Conservation (phyloP, 2,113 vertebrate species). For the Chlorodrepanis virens region DNA sequence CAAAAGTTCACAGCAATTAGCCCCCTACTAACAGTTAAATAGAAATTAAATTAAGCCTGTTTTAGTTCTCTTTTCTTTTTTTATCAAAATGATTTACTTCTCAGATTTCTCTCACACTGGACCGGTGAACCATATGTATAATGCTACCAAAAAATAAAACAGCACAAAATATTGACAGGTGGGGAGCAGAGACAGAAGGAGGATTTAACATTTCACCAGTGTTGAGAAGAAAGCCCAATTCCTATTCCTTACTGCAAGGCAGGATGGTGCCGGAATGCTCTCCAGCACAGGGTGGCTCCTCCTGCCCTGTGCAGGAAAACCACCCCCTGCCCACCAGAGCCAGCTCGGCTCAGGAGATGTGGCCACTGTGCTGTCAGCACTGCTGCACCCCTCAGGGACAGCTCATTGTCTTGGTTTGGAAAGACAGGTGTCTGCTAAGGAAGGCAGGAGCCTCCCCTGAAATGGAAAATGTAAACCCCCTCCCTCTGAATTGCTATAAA, state of each 20-base stretch:
- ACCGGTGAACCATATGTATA: not conserved
- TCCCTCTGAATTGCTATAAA: no score
- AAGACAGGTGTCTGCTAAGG: no score
- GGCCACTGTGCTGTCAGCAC: not conserved
- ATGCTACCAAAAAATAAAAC: not conserved
- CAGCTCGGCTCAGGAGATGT: not conserved
- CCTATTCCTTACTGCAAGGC: not conserved
- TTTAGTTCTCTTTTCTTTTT: not conserved
- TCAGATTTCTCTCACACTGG: not conserved
- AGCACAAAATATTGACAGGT: constrained; percentile 14
- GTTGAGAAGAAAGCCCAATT: not conserved
- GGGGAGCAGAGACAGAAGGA: not conserved
- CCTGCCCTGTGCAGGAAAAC: not conserved
- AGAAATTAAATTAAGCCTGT: not conserved
- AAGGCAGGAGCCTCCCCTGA: no score
- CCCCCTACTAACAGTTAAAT: not conserved
- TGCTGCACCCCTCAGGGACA: rapidly evolving
- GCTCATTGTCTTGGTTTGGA: not conserved
- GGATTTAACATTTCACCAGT: not conserved
- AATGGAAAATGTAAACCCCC: no score
- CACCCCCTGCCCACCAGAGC: not conserved
- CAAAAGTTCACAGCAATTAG: constrained; percentile 23
- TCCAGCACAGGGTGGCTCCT: not conserved
- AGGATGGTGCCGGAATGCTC: not conserved
- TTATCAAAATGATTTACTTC: not conserved